Evolutionary conservation across 1,140 invertebrate species (phyloP).

Genomic region (Saccostrea glomerata): DNA sequence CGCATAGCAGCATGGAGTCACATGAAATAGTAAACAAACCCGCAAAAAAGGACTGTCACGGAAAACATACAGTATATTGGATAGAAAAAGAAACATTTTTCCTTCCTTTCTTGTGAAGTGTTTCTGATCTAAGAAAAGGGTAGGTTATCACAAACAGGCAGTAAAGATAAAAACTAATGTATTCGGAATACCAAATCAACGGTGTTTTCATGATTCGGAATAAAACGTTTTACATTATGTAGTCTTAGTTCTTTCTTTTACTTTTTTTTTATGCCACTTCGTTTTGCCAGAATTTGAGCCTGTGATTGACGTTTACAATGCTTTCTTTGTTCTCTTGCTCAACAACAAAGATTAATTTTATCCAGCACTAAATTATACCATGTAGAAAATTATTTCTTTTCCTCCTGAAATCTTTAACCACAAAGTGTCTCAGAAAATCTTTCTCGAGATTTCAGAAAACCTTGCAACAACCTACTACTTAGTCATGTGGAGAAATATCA

Average conservation of each 20-base stretch:
- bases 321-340: neutral
- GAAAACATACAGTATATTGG: neutral
- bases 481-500: neutral
- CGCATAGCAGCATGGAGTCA: constrained; percentile 21
- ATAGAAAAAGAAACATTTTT: neutral
- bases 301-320: neutral
- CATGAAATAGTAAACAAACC: constrained; percentile 7
- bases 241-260: neutral
- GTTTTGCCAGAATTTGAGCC: neutral
- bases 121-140: neutral
- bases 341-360: neutral
- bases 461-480: neutral
- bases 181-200: neutral
- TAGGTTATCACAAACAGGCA: neutral
- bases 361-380: neutral
- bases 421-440: neutral
- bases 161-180: neutral
- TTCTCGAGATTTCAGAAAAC: neutral
- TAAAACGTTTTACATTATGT: neutral
- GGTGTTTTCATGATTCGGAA: neutral
- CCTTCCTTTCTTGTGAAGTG: too few relatives aligned
- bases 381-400: neutral
- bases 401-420: neutral
- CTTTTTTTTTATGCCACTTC: neutral
- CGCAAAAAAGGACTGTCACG: neutral